These are phyloP conservation scores for Perognathus longimembris DNA, from an alignment of 2,113 vertebrate species.

Conservation along the genomic window DNA sequence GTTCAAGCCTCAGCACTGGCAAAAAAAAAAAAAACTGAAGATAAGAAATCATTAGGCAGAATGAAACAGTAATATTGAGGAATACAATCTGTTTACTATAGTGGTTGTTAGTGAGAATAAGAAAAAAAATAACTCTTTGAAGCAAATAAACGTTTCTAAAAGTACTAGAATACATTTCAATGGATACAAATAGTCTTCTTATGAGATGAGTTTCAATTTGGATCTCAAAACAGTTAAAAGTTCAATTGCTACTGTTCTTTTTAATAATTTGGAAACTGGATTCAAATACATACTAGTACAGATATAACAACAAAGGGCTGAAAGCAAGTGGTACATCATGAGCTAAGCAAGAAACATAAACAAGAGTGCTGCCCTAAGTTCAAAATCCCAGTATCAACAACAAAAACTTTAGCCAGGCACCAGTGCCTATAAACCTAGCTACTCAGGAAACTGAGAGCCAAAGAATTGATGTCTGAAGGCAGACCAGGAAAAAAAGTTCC, in stretches of 20 bases:
- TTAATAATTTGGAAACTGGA: neutral
- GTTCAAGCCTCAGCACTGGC: too few species aligned
- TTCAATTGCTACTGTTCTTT: neutral
- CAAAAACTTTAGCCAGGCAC: too few species aligned
- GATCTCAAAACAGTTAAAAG: neutral
- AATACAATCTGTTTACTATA: neutral
- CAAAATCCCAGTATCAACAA: too few species aligned
- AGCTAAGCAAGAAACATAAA: too few species aligned
- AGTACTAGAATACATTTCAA: neutral
- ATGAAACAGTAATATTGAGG: neutral
- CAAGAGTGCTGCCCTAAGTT: too few species aligned
- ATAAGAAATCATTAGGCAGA: constrained; percentile 31
- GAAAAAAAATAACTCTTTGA: neutral
- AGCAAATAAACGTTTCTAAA: neutral
- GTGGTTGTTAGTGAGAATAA: neutral
- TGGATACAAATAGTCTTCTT: neutral
- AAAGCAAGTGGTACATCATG: too few species aligned
- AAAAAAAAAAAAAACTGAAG: neutral
- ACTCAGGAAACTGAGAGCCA: too few species aligned
- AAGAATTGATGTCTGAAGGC: too few species aligned
- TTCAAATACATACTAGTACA: too few species aligned
- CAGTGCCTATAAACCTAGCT: too few species aligned
- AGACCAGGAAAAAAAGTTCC: too few species aligned
- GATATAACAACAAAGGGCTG: too few species aligned
- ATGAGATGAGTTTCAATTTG: neutral